A percentile compares a stretch with the other conserved stretches of the same genome.
These are phyloP conservation scores for Nematolebias whitei DNA, from an alignment of 2,113 vertebrate species.

Conservation along the genomic window DNA sequence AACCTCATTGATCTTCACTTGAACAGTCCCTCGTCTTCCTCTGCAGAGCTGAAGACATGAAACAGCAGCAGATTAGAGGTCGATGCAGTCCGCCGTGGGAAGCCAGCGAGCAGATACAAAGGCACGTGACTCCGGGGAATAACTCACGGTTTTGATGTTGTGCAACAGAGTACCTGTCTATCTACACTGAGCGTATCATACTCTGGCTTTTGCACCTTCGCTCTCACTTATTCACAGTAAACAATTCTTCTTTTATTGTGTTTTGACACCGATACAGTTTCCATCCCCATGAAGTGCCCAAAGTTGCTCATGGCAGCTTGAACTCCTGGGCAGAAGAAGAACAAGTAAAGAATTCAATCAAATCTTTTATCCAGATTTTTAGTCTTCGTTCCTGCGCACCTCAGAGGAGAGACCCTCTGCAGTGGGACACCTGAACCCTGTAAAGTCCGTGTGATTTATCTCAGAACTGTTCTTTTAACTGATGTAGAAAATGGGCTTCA, in stretches of 20 bases:
- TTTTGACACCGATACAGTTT: slow-evolving; percentile 45
- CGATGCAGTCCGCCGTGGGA: slow-evolving; percentile 73
- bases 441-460: slow-evolving; percentile 26
- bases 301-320: slow-evolving; percentile 66
- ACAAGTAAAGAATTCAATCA: slow-evolving; percentile 45
- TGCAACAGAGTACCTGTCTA: slow-evolving; percentile 63
- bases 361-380: slow-evolving; percentile 58
- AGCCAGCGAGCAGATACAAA: slow-evolving; percentile 74
- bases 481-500: slow-evolving; percentile 16
- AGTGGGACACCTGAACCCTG: slow-evolving; percentile 37
- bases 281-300: slow-evolving; percentile 52
- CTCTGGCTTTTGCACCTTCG: slow-evolving; percentile 18
- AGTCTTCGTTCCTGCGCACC: slow-evolving; percentile 41
- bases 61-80: slow-evolving; percentile 76
- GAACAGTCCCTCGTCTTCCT: slow-evolving; percentile 76
- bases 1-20: slow-evolving; percentile 75
- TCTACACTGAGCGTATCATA: slow-evolving; percentile 24
- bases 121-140: slow-evolving; percentile 66
- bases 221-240: slow-evolving; percentile 23
- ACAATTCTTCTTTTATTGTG: slow-evolving; percentile 46
- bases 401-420: slow-evolving; percentile 35
- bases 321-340: slow-evolving; percentile 49
- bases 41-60: slow-evolving; percentile 66
- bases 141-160: slow-evolving; percentile 73
- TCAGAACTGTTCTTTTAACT: slow-evolving; percentile 23